Evolutionary conservation across 1,140 invertebrate species (phyloP).

Genomic region (Vanessa atalanta): DNA sequence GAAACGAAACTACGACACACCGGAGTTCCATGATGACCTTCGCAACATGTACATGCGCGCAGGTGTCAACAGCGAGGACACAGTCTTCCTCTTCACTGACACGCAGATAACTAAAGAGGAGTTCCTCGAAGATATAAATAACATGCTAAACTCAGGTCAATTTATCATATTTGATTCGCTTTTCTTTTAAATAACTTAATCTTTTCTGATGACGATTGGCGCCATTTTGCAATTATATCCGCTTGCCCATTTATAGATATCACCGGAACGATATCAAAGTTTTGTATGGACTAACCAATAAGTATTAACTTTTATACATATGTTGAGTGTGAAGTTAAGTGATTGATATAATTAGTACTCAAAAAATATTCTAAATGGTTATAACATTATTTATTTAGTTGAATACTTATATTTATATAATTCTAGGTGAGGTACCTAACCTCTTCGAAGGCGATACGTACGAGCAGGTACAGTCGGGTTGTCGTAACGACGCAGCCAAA

Average conservation of each 20-base stretch:
- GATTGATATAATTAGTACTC: too few relatives aligned
- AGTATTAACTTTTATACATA: too few relatives aligned
- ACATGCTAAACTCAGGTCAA: constrained; percentile 92
- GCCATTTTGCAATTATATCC: background rate
- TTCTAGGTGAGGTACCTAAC: constrained; percentile 89
- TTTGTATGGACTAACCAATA: background rate
- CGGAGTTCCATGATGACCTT: constrained; percentile 89
- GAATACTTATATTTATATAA: background rate
- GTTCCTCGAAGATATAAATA: constrained; percentile 96
- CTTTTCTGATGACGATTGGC: too few relatives aligned
- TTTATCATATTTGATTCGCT: background rate
- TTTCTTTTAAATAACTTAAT: too few relatives aligned
- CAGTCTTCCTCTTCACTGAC: constrained; percentile 93
- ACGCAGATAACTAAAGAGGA: constrained; percentile 95
- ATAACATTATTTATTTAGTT: too few relatives aligned
- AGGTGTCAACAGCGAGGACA: constrained; percentile 88
- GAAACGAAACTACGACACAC: constrained; percentile 90
- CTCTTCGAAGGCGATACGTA: constrained; percentile 92
- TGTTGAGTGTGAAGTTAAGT: too few relatives aligned
- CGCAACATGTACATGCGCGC: constrained; percentile 87
- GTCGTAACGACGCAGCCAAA: constrained; percentile 86
- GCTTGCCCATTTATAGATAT: too few relatives aligned
- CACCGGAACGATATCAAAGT: background rate
- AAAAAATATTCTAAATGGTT: too few relatives aligned
- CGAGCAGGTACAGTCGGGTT: constrained; percentile 89